phyloP scores from a whole-genome alignment of 2,113 vertebrate species.

The Labrus mixtus region DNA sequence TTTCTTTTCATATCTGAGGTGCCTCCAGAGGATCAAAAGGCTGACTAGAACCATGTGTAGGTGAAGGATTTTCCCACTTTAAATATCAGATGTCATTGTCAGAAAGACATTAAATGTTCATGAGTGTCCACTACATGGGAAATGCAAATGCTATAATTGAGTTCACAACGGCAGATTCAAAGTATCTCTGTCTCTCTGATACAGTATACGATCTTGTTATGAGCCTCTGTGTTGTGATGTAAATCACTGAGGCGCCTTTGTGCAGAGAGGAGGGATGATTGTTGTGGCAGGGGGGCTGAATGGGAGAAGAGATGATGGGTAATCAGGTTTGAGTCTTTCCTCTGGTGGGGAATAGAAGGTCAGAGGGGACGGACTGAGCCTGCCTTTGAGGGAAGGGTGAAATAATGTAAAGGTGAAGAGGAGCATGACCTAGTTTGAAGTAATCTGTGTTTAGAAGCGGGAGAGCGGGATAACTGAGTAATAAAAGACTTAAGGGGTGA shows the following conservation, averaged over 20 bases:
- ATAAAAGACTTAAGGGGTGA: conserved; percentile 6
- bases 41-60: not conserved
- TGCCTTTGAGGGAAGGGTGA: not conserved
- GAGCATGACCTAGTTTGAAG: conserved; percentile 53
- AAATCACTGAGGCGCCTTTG: conserved; percentile 20
- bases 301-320: conserved; percentile 31
- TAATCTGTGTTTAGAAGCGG: conserved; percentile 27
- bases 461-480: not conserved
- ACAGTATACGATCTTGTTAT: conserved; percentile 21
- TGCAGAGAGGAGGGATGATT: conserved; percentile 45
- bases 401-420: conserved; percentile 62
- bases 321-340: conserved; percentile 45
- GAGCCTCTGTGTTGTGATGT: conserved; percentile 16
- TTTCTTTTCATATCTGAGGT: conserved; percentile 9
- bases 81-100: conserved; percentile 44
- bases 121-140: conserved; percentile 38
- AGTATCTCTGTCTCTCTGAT: conserved; percentile 23
- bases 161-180: conserved; percentile 21
- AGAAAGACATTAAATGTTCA: conserved; percentile 11
- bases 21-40: conserved; percentile 36
- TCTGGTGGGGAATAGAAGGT: conserved; percentile 33
- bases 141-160: conserved; percentile 49
- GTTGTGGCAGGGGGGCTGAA: conserved; percentile 29
- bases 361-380: conserved; percentile 8
- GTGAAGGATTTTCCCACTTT: conserved; percentile 51